phyloP scores from a whole-genome alignment of 1,140 invertebrate genomes.

The Eueides isabella region DNA sequence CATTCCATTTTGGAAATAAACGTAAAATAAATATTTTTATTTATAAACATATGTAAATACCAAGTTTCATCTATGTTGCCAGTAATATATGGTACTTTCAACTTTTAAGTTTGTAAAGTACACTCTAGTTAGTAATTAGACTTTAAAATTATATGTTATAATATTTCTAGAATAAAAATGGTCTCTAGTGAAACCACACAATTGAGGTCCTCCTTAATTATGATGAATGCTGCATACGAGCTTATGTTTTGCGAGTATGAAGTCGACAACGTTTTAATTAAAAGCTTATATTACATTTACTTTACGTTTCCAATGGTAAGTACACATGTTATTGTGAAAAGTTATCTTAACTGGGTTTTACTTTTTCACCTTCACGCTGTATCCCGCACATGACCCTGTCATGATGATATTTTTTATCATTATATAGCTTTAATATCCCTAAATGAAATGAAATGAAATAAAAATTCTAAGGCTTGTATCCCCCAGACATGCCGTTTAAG shows the following conservation, averaged over 20 bases:
- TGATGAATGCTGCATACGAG: slow-evolving; percentile 32
- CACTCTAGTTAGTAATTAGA: not conserved
- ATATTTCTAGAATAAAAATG: slow-evolving; percentile 27
- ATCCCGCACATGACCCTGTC: not conserved
- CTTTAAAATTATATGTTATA: slow-evolving; percentile 15
- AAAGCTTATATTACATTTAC: slow-evolving; percentile 24
- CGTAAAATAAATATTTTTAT: no score
- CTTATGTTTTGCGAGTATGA: slow-evolving; percentile 20
- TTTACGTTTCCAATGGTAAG: not conserved
- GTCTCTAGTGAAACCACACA: slow-evolving; percentile 27
- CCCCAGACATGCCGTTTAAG: no score
- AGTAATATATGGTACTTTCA: not conserved
- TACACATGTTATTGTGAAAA: no score
- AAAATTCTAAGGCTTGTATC: no score
- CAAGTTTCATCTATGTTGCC: not conserved
- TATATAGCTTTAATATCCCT: no score
- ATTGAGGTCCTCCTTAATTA: slow-evolving; percentile 34
- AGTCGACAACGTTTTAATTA: slow-evolving; percentile 34
- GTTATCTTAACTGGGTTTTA: not conserved
- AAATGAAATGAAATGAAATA: no score
- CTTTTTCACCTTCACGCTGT: not conserved
- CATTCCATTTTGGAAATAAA: no score
- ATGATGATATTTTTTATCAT: no score
- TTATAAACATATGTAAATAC: not conserved
- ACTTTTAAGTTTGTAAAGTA: not conserved